Evolutionary conservation across 2,797 vertebrate species (phyloP).

Genomic region (Prionace glauca): DNA sequence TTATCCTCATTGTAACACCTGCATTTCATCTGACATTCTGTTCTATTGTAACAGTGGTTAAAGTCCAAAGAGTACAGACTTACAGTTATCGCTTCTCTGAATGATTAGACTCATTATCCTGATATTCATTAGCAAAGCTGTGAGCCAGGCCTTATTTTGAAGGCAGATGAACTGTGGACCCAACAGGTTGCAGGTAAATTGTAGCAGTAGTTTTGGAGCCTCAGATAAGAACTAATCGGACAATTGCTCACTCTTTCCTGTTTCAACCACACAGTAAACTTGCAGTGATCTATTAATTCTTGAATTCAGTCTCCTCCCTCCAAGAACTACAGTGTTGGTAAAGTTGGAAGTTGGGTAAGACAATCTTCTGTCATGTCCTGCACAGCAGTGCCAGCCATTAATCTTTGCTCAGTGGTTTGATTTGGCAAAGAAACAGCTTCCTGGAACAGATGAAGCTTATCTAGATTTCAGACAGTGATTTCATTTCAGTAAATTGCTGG

Average conservation of each 20-base stretch:
- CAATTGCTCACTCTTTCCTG: neutral
- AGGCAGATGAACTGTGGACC: slow-evolving; percentile 25
- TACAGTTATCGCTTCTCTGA: neutral
- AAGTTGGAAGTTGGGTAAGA: neutral
- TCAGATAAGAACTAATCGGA: neutral
- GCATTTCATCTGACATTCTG: neutral
- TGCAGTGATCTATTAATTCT: neutral
- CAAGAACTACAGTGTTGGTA: too few species aligned
- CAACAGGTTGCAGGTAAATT: neutral
- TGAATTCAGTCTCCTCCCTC: neutral
- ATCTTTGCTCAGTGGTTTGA: neutral
- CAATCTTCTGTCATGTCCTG: neutral
- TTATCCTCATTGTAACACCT: too few species aligned
- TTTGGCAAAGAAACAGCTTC: neutral
- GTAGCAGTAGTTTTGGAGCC: neutral
- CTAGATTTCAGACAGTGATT: neutral
- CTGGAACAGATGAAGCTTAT: neutral
- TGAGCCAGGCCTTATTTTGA: neutral
- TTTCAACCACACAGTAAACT: neutral
- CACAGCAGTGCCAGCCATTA: neutral
- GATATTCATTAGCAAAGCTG: slow-evolving; percentile 21
- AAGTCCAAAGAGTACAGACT: slow-evolving; percentile 1
- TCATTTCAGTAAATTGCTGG: slow-evolving; percentile 1
- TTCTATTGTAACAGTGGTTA: neutral
- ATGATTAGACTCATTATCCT: slow-evolving; percentile 11